Conservation (phyloP, 2,888 invertebrate species). For the Himalopsyche kuldschensis region DNA sequence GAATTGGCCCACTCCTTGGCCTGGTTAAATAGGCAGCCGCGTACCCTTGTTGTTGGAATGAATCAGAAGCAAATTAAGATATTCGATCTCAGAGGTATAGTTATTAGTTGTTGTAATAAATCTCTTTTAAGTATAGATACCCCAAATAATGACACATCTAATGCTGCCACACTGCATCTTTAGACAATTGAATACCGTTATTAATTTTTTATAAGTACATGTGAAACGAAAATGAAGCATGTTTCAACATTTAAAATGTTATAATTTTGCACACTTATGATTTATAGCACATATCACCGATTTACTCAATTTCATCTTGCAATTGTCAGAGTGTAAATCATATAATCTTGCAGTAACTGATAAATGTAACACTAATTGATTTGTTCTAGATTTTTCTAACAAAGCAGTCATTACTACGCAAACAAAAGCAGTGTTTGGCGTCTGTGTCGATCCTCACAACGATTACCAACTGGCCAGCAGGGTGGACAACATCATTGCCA, state of each 20-base stretch:
- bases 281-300: too few species aligned
- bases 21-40: slow-evolving; percentile 77
- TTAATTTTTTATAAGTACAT: too few species aligned
- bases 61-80: slow-evolving; percentile 86
- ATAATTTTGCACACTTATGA: too few species aligned
- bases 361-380: neutral
- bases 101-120: neutral
- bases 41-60: slow-evolving; percentile 84
- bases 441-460: slow-evolving; percentile 76
- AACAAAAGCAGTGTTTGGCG: slow-evolving; percentile 83
- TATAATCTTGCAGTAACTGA: neutral
- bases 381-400: slow-evolving; percentile 63
- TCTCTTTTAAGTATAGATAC: too few species aligned
- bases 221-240: too few species aligned
- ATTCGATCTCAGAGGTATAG: slow-evolving; percentile 83
- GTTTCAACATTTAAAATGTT: too few species aligned
- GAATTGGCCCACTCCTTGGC: slow-evolving; percentile 83
- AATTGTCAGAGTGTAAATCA: too few species aligned
- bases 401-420: slow-evolving; percentile 68
- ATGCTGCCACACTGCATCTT: too few species aligned
- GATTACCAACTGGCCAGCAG: slow-evolving; percentile 83
- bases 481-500: slow-evolving; percentile 75
- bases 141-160: too few species aligned
- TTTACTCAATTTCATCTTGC: too few species aligned
- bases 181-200: too few species aligned